These are phyloP conservation scores for Mylabris phalerata DNA, from an alignment of 1,140 invertebrate genomes.

Conservation along the genomic window DNA sequence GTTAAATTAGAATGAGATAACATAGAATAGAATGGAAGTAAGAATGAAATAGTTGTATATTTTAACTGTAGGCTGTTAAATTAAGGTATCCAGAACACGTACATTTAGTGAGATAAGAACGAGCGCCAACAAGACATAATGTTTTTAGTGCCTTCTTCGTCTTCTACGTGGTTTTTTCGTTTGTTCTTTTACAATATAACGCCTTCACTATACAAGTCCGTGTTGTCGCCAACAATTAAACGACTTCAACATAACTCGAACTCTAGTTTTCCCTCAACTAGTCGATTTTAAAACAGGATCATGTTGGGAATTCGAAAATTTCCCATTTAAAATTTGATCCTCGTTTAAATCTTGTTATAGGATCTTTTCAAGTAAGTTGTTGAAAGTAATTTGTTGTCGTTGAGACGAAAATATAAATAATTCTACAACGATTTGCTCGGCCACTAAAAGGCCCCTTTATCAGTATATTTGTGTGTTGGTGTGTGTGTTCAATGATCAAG, in stretches of 20 bases:
- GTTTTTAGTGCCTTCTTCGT: neutral
- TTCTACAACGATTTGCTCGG: conserved; percentile 32
- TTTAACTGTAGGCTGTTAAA: conserved; percentile 15
- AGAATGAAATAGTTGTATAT: no score
- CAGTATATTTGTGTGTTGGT: neutral
- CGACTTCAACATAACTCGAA: no score
- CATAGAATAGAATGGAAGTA: neutral
- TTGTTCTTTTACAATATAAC: no score
- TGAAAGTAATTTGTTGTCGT: conserved; percentile 20
- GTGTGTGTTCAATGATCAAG: conserved; percentile 21
- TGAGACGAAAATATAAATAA: conserved; percentile 28
- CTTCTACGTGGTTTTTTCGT: no score
- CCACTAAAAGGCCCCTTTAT: conserved; percentile 31
- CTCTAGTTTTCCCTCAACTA: no score
- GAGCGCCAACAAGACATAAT: conserved; percentile 8
- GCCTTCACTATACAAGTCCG: no score
- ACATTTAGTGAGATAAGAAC: conserved; percentile 6
- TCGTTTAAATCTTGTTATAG: conserved; percentile 5
- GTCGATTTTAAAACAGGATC: no score
- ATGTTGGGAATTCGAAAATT: no score
- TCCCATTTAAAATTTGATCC: no score
- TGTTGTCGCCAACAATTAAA: no score
- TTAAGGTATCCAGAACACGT: conserved; percentile 22
- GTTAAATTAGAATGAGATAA: conserved; percentile 6
- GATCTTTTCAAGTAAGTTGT: conserved; percentile 7